A percentile compares a stretch with the other conserved stretches of the same genome.
Conservation (phyloP, 2,113 vertebrate genomes). For the Ramphastos sulfuratus region DNA sequence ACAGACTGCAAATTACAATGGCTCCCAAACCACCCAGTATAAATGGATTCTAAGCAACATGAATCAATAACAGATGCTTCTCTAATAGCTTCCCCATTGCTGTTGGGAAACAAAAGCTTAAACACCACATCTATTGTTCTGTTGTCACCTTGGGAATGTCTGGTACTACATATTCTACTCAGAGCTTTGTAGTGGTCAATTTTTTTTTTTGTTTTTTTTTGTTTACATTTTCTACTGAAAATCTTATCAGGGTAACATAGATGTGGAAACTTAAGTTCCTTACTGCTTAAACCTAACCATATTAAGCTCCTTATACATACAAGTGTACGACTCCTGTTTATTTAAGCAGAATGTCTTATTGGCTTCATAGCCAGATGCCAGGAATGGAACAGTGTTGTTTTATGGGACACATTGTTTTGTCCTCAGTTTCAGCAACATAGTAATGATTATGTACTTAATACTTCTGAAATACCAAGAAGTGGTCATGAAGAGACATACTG, state of each 20-base stretch:
- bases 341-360: background rate
- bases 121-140: background rate
- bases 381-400: background rate
- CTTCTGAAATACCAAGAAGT: background rate
- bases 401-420: background rate
- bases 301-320: background rate
- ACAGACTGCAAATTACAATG: conserved; percentile 61
- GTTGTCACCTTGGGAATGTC: background rate
- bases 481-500: background rate
- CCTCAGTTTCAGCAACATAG: background rate
- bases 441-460: background rate
- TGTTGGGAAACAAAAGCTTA: background rate
- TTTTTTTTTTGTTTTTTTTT: background rate
- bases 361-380: background rate
- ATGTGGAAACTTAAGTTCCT: background rate
- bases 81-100: conserved; percentile 8
- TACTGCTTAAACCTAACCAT: background rate
- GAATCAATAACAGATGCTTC: conserved; percentile 41
- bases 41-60: conserved; percentile 38
- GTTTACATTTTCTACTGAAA: background rate
- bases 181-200: background rate
- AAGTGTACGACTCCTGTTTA: background rate
- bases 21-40: conserved; percentile 48
- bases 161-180: background rate
- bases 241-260: background rate